Percentiles rank a stretch among this genome's conserved stretches.
These are phyloP conservation scores for Rosalia funebris DNA, from an alignment of 2,888 invertebrate genomes.

Conservation along the genomic window DNA sequence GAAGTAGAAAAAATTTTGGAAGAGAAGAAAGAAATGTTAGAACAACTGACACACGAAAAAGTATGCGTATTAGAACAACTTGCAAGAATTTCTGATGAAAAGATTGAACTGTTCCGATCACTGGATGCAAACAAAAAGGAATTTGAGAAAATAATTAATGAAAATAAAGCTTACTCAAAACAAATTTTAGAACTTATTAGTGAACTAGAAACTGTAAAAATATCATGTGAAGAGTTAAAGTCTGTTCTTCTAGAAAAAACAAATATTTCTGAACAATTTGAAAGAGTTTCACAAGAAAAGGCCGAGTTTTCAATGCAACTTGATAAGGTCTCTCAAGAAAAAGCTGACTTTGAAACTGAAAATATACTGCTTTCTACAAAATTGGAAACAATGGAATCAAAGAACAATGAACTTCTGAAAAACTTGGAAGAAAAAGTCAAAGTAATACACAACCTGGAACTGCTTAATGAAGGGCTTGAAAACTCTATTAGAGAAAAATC, in stretches of 20 bases:
- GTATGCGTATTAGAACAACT: slow-evolving; percentile 6
- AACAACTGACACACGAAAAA: slow-evolving; percentile 12
- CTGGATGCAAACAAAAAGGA: slow-evolving; percentile 25
- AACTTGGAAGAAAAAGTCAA: slow-evolving; percentile 33
- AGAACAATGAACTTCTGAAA: slow-evolving; percentile 6
- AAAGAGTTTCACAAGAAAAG: slow-evolving; percentile 34
- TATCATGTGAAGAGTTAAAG: not conserved
- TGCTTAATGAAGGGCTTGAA: slow-evolving; percentile 24
- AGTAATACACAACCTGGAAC: slow-evolving; percentile 25
- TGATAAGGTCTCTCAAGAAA: slow-evolving; percentile 37
- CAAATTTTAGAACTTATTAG: slow-evolving; percentile 17
- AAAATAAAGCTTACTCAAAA: not conserved
- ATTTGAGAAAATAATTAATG: not conserved
- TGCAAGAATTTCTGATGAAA: slow-evolving; percentile 10
- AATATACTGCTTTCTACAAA: not conserved
- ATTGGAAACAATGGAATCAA: not conserved
- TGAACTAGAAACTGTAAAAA: slow-evolving; percentile 9
- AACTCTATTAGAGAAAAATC: slow-evolving; percentile 31
- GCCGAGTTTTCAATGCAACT: slow-evolving; percentile 37
- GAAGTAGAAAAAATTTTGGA: slow-evolving; percentile 33
- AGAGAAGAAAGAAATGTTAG: slow-evolving; percentile 4
- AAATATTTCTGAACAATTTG: slow-evolving; percentile 33
- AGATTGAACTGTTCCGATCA: slow-evolving; percentile 1
- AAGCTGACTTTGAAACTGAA: slow-evolving; percentile 21
- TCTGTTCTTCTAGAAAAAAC: slow-evolving; percentile 27